Conservation (phyloP, 2,888 invertebrate genomes). For the Trichopria drosophilae region DNA sequence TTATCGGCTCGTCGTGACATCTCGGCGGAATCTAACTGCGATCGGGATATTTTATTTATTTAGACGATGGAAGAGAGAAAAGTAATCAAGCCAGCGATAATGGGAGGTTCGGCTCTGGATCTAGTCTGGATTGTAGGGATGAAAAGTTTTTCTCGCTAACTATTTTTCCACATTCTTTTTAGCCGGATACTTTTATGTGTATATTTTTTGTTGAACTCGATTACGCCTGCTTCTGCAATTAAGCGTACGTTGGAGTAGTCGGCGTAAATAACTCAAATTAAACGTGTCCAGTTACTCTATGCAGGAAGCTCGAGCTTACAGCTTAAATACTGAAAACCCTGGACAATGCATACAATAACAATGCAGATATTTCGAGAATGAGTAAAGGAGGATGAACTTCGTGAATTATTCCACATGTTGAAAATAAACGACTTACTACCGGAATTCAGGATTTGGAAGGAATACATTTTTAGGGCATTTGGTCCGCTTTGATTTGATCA, state of each 20-base stretch:
- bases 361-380: too few relatives aligned
- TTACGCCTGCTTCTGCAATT: slow-evolving; percentile 37
- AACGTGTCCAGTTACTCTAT: slow-evolving; percentile 48
- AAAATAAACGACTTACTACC: too few relatives aligned
- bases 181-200: slow-evolving; percentile 38
- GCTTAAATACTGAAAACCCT: too few relatives aligned
- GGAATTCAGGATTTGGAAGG: too few relatives aligned
- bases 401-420: too few relatives aligned
- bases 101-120: slow-evolving; percentile 48
- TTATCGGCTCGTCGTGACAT: slow-evolving; percentile 51
- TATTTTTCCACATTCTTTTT: slow-evolving; percentile 41
- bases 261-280: slow-evolving; percentile 54
- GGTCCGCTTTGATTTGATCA: too few relatives aligned
- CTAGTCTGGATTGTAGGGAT: slow-evolving; percentile 33
- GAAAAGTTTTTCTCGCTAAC: slow-evolving; percentile 34
- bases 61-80: slow-evolving; percentile 54
- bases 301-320: too few relatives aligned
- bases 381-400: too few relatives aligned
- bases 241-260: slow-evolving; percentile 20
- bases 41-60: slow-evolving; percentile 59
- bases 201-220: slow-evolving; percentile 32
- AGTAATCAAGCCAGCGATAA: slow-evolving; percentile 58
- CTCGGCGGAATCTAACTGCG: slow-evolving; percentile 42
- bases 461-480: too few relatives aligned
- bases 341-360: too few relatives aligned